Evolutionary conservation across 2,797 vertebrate species (phyloP).

Genomic region (Falco rusticolus): DNA sequence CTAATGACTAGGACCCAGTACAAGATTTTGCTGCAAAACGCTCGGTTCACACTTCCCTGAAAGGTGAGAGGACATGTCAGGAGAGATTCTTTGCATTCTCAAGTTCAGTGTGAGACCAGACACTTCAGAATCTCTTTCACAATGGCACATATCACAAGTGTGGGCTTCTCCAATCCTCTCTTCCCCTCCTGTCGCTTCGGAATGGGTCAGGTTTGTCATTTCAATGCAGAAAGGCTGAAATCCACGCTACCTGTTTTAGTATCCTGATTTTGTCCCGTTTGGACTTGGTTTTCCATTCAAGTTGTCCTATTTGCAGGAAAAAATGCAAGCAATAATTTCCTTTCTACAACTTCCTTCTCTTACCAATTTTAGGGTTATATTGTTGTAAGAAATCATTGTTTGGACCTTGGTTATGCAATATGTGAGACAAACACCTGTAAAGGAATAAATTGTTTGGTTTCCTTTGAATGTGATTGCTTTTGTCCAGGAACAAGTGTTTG

Average conservation of each 20-base stretch:
- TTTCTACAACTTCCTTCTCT: background rate
- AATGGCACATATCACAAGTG: background rate
- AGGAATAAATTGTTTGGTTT: background rate
- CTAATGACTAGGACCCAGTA: background rate
- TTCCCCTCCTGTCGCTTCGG: background rate
- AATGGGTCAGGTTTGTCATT: background rate
- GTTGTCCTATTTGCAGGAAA: background rate
- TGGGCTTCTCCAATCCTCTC: background rate
- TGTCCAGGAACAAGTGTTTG: background rate
- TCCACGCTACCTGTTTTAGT: background rate
- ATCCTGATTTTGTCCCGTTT: background rate
- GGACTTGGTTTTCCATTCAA: background rate
- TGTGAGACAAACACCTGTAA: background rate
- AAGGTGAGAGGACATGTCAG: background rate
- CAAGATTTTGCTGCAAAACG: background rate
- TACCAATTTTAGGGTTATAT: background rate
- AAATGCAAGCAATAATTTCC: background rate
- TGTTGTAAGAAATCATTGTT: background rate
- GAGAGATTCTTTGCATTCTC: background rate
- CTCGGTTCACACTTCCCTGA: background rate
- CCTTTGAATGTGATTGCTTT: background rate
- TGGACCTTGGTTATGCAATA: background rate
- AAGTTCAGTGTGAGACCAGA: background rate
- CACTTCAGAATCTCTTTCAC: background rate
- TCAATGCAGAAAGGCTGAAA: background rate